phyloP scores from a whole-genome alignment of 2,888 invertebrate genomes.

The Drosophila recens region DNA sequence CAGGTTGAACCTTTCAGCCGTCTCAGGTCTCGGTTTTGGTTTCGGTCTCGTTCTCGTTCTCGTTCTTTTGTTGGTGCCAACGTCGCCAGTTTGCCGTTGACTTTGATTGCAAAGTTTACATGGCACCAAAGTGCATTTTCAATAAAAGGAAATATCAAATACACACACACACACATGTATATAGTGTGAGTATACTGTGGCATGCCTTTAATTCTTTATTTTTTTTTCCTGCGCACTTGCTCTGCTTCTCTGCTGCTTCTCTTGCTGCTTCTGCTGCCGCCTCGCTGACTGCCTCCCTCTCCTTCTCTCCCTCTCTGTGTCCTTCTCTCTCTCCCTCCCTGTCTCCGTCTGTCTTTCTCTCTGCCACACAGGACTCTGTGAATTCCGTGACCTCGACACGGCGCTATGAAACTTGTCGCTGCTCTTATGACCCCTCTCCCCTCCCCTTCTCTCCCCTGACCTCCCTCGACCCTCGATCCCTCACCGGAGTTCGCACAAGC shows the following conservation, averaged over 20 bases:
- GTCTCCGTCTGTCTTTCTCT: background rate
- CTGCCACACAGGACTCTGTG: conserved; percentile 34
- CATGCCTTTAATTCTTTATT: conserved; percentile 67
- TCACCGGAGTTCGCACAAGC: conserved; percentile 46
- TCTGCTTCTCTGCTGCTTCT: too few relatives aligned
- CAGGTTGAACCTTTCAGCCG: conserved; percentile 37
- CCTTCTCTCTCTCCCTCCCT: background rate
- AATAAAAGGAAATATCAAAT: conserved; percentile 80
- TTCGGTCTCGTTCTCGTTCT: conserved; percentile 27
- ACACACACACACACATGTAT: conserved; percentile 33
- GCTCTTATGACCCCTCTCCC: conserved; percentile 26
- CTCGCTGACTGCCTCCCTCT: conserved; percentile 14
- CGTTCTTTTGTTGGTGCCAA: conserved; percentile 49
- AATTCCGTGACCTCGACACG: conserved; percentile 74
- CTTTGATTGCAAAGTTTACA: conserved; percentile 83
- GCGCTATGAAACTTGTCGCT: conserved; percentile 68
- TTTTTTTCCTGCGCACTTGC: conserved; percentile 58
- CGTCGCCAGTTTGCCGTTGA: conserved; percentile 64
- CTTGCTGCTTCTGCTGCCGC: conserved; percentile 19
- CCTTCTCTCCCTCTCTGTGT: background rate
- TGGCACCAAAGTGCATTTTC: conserved; percentile 83
- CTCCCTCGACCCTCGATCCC: background rate
- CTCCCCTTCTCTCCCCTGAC: conserved; percentile 3
- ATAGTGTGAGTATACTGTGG: conserved; percentile 41
- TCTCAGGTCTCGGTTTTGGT: conserved; percentile 13